Evolutionary conservation across 1,140 invertebrate species (phyloP).

Genomic region (Aplysia californica): DNA sequence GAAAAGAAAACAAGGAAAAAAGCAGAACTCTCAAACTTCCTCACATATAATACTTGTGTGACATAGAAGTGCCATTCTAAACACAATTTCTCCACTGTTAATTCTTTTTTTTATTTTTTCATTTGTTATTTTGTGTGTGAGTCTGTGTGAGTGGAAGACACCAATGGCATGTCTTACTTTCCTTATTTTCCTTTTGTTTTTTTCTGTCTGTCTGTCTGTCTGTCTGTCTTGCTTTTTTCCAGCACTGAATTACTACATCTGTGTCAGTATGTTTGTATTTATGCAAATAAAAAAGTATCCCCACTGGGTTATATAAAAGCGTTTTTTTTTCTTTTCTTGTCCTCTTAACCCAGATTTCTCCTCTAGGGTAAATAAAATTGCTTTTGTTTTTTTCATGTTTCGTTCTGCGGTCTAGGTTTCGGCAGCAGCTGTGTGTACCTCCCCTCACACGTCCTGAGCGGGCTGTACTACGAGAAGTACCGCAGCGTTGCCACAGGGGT

Average conservation of each 20-base stretch:
- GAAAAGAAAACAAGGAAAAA: no score
- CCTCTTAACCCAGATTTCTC: neutral
- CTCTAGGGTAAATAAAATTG: neutral
- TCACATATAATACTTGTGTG: no score
- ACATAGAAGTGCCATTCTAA: no score
- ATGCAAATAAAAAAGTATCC: no score
- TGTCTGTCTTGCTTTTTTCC: no score
- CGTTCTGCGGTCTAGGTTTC: constrained; percentile 49
- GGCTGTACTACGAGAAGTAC: constrained; percentile 92
- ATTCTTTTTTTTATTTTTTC: neutral
- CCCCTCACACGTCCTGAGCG: constrained; percentile 65
- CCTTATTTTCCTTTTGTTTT: neutral
- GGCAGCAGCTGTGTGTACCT: constrained; percentile 53
- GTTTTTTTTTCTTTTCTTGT: no score
- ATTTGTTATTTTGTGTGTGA: neutral
- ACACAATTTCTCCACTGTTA: no score
- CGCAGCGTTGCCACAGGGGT: constrained; percentile 90
- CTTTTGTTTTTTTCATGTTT: no score
- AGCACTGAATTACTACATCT: neutral
- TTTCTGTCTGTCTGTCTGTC: neutral
- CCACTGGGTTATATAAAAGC: no score
- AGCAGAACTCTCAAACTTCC: no score
- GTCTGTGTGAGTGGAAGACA: no score
- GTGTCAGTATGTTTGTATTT: no score
- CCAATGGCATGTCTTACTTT: neutral